Evolutionary conservation across 2,113 vertebrate genomes (phyloP), one percentile per base, ranked within the genome.

Genomic region (Manacus vitellinus): DNA sequence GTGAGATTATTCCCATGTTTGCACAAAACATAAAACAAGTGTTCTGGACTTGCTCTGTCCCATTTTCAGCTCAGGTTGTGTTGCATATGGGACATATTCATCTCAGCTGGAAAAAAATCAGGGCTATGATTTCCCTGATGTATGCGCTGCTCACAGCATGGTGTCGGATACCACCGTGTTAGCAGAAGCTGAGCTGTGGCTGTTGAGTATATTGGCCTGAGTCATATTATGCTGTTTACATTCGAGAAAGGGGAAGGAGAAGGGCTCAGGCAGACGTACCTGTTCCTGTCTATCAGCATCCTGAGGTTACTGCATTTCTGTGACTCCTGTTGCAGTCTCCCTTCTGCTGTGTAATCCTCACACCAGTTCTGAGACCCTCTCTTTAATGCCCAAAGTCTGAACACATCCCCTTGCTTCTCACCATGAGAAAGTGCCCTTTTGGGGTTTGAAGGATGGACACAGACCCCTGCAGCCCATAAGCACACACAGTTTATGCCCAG

Each of bases 1-100:
- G 20, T 71, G 70, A 94, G 46, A 85, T 81, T 61, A 82, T 71
- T 91, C 62, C 80, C 41, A 52, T 24, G 28, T 74, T 85, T 82
- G 71, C 44, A 78, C 35, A 61, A 77, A 73, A 88, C 43, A 67
- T 20, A 55, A 63, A 87, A 14, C 63, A 77, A 95, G 44, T 22
- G 46, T 23, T 39, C 3, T 2, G 35, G 54, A 30, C 47, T 75
- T 43, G 37, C n/a, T 73, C n/a, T 17, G 41, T 28, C 72, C 61
- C 20, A 12, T 80, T 81, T 68, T 70, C 72, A 77, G 63, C 59
- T 92, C 86, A 55, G 25, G 21, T 58, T 74, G 56, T 35, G 56
- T 11, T 78, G 83, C 43, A 78, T n/a, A 9, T 25, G 55, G 85
- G 56, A 68, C 41, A 31, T 22, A 30, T 68, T 65, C 51, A n/a